Percentiles rank a stretch among this genome's conserved stretches.
Conservation (phyloP, 2,888 invertebrate genomes). For the Limnephilus marmoratus region DNA sequence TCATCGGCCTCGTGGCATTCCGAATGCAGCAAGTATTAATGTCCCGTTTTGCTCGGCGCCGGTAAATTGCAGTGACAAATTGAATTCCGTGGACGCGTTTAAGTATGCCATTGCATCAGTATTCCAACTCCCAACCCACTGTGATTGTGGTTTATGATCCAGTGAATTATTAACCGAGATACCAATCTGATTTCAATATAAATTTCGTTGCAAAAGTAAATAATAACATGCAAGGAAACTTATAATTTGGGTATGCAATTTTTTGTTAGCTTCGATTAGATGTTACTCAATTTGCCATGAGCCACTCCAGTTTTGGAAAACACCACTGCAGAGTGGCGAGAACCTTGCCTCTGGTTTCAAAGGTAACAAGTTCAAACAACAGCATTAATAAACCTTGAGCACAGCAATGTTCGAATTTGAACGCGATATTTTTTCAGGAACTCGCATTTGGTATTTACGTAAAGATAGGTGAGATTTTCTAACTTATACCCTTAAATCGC, state of each 20-base stretch:
- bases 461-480: too few relatives aligned
- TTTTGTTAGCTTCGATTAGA: not conserved
- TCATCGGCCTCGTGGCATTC: not conserved
- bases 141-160: constrained; percentile 36
- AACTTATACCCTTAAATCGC: too few relatives aligned
- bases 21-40: not conserved
- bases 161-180: not conserved
- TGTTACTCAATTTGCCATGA: not conserved
- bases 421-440: not conserved
- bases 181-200: not conserved
- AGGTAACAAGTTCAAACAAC: not conserved
- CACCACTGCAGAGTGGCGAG: not conserved
- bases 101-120: constrained; percentile 43
- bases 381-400: not conserved
- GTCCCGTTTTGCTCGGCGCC: constrained; percentile 26
- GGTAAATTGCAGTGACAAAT: constrained; percentile 23
- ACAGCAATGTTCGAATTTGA: not conserved
- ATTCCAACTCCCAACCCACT: constrained; percentile 12
- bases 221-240: not conserved
- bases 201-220: not conserved
- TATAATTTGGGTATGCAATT: not conserved
- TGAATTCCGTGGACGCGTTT: not conserved
- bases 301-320: not conserved
- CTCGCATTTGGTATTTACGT: not conserved
- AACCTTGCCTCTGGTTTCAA: not conserved